Evolutionary conservation across 1,140 invertebrate genomes (phyloP).

Genomic region (Papilio xuthus): DNA sequence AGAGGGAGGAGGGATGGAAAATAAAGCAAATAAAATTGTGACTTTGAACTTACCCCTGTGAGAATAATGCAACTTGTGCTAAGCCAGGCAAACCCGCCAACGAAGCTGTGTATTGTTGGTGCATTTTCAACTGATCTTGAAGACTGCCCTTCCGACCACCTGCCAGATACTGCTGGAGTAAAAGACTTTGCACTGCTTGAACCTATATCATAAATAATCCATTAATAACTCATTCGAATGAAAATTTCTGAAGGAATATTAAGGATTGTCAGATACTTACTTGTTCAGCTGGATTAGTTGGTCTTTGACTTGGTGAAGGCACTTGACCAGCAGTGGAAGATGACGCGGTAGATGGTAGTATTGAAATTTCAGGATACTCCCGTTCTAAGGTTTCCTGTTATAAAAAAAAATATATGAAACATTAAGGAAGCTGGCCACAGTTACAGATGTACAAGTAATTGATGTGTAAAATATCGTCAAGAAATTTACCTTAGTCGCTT

Average conservation of each 20-base stretch:
- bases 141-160: conserved; percentile 71
- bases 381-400: conserved; percentile 79
- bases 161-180: conserved; percentile 78
- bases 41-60: conserved; percentile 64
- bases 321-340: conserved; percentile 66
- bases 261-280: conserved; percentile 45
- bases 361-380: conserved; percentile 81
- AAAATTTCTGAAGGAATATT: neutral
- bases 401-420: neutral
- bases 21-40: neutral
- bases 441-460: neutral
- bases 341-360: conserved; percentile 78
- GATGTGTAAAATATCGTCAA: neutral
- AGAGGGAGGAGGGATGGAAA: too few relatives aligned
- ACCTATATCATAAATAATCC: conserved; percentile 53
- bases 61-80: conserved; percentile 76
- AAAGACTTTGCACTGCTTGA: conserved; percentile 78
- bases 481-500: conserved; percentile 74
- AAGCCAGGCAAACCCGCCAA: conserved; percentile 72
- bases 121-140: conserved; percentile 79
- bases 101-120: conserved; percentile 74
- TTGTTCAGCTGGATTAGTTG: conserved; percentile 75
- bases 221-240: neutral
- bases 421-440: neutral
- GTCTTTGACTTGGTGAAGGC: conserved; percentile 68